Evolutionary conservation across 2,888 invertebrate species (phyloP).

Genomic region (Protodeltote pygarga): DNA sequence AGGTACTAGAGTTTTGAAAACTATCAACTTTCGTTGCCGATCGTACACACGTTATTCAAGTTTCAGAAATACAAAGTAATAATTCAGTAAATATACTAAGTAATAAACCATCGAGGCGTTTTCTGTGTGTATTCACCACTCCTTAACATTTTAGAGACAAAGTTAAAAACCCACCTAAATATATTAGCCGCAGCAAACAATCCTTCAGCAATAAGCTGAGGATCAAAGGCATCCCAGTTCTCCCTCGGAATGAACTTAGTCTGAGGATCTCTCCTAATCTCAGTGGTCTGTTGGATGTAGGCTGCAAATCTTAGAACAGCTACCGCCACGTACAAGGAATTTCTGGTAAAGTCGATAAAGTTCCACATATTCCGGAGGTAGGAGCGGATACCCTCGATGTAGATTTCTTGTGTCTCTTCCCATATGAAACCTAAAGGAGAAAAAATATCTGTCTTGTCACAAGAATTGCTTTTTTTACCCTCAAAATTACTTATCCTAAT

Average conservation of each 20-base stretch:
- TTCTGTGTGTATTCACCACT: no score
- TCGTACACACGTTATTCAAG: no score
- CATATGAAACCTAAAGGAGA: slow-evolving; percentile 91
- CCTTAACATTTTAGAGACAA: not conserved
- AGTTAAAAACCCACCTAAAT: slow-evolving; percentile 88
- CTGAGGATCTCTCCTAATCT: slow-evolving; percentile 89
- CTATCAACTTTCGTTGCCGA: no score
- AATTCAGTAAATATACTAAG: no score
- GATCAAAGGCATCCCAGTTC: slow-evolving; percentile 97
- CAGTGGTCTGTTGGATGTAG: slow-evolving; percentile 90
- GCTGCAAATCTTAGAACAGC: slow-evolving; percentile 90
- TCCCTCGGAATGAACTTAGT: slow-evolving; percentile 93
- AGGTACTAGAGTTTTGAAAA: no score
- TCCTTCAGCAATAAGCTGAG: slow-evolving; percentile 96
- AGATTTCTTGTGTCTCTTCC: slow-evolving; percentile 97
- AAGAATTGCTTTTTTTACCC: not conserved
- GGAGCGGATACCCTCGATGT: slow-evolving; percentile 93
- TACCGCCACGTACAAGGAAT: slow-evolving; percentile 93
- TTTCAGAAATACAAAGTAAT: no score
- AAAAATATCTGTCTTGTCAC: not conserved
- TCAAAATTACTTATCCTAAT: no score
- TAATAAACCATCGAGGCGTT: no score
- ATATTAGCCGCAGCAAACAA: slow-evolving; percentile 98
- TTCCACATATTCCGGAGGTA: slow-evolving; percentile 98
- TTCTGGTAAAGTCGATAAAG: slow-evolving; percentile 97